Base-by-base conservation (phyloP, 2,888 invertebrate species). In the Eudemis profundana region DNA sequence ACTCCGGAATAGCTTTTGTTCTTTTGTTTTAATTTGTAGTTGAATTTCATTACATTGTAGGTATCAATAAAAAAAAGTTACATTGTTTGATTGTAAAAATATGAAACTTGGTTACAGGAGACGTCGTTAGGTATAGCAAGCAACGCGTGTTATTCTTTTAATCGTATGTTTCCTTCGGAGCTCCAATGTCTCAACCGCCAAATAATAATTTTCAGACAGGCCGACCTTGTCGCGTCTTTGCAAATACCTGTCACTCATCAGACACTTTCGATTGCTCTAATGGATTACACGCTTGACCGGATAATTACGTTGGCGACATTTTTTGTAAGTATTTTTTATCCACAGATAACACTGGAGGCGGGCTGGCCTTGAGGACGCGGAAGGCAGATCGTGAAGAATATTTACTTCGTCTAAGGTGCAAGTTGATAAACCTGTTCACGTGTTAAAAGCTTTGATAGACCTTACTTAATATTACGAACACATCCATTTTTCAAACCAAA, bases 291-390 rank as follows among this genome's bases (percentile, higher is more conserved):
- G 73, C 67, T 74, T 69, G 71, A 68, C 66, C 68, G 65, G 59
- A 46, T 75, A 75, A 79, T 80, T 78, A 74, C 72, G 74, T 76
- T 72, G 72, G 76, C 73, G 77, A 76, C 75, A 76, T 69, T 78
- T 71, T 71, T 71, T 71, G 36, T 33, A 19, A 27, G 5, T 21
- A 42, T 54, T 67, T 82, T 78, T 78, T 76, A 70, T 68, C 72
- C 69, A 51, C 68, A 69, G 66, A 70, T 69, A 68, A 69, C 64
- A 61, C 73, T 72, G 65, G 62, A 75, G 72, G 69, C 76, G 72
- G 68, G 68, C 47, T 73, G 79, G 75, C 88, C 87, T 86, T 86
- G 85, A 68, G 67, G 71, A 87, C 78, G 68, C 87, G 88, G 87
- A 89, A 87, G 85, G 72, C 78, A 71, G 72, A 70, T 70, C 74